Conservation (phyloP, 2,113 vertebrate genomes). For the Spheniscus mendiculus region DNA sequence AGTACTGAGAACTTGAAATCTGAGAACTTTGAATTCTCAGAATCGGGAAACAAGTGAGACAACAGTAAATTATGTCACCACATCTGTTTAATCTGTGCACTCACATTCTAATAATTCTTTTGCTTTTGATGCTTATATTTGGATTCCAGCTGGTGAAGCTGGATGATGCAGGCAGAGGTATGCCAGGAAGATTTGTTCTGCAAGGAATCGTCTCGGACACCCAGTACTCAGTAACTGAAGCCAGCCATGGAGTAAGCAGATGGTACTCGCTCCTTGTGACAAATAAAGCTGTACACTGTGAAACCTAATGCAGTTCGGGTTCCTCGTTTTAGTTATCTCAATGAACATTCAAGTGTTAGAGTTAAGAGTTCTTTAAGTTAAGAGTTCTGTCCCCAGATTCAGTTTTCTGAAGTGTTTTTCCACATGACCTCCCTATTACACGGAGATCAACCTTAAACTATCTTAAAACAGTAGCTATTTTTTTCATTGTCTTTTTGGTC, state of each 20-base stretch:
- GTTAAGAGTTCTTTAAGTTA: not conserved
- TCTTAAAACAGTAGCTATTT: not conserved
- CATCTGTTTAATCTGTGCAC: not conserved
- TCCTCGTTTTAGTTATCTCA: not conserved
- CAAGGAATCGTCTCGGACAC: not conserved
- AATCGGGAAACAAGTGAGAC: not conserved
- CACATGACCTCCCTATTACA: not conserved
- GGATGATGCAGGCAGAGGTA: not conserved
- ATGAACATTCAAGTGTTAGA: not conserved
- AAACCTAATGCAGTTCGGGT: not conserved
- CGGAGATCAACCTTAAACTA: not conserved
- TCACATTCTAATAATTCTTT: not conserved
- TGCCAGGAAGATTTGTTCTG: not conserved
- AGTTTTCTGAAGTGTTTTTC: not conserved
- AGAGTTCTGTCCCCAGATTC: not conserved
- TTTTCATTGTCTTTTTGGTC: not conserved
- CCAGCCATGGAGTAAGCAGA: not conserved
- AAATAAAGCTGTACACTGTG: not conserved
- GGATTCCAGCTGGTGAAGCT: not conserved
- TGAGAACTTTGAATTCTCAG: not conserved
- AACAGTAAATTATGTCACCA: not conserved
- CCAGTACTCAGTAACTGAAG: not conserved
- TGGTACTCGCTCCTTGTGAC: not conserved
- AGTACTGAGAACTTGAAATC: not conserved
- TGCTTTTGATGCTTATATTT: not conserved